These are phyloP conservation scores for Proterorhinus semilunaris DNA, from an alignment of 2,113 vertebrate species.

Conservation along the genomic window DNA sequence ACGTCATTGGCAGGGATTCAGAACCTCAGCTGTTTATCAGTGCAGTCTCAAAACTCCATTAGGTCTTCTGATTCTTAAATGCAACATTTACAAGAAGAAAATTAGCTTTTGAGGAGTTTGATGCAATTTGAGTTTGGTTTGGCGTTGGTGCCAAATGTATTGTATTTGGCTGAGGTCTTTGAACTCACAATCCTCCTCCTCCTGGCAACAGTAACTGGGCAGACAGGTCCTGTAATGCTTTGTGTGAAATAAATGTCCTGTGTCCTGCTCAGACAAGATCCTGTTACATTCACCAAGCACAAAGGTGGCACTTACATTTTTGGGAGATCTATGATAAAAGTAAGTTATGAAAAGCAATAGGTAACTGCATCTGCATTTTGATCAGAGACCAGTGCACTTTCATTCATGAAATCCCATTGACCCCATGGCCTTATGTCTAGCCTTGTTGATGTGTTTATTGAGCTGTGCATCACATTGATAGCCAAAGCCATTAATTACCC, in stretches of 20 bases:
- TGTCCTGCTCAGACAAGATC: neutral
- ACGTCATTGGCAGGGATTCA: slow-evolving; percentile 5
- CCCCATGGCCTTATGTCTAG: neutral
- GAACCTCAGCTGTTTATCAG: slow-evolving; percentile 4
- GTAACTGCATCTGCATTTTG: no score
- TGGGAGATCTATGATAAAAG: neutral
- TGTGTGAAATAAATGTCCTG: neutral
- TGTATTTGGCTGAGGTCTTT: slow-evolving; percentile 3
- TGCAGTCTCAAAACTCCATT: slow-evolving; percentile 20
- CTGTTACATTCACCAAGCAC: neutral
- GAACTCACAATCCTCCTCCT: neutral
- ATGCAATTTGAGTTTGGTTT: slow-evolving; percentile 7
- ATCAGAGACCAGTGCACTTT: neutral
- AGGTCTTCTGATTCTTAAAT: slow-evolving; percentile 9
- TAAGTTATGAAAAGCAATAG: neutral
- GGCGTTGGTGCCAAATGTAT: neutral
- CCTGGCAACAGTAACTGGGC: neutral
- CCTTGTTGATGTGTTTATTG: slow-evolving; percentile 23
- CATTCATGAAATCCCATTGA: slow-evolving; percentile 21
- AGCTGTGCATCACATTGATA: slow-evolving; percentile 31
- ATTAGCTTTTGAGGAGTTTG: slow-evolving; percentile 1
- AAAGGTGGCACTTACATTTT: neutral
- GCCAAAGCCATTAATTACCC: slow-evolving; percentile 20
- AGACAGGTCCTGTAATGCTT: neutral
- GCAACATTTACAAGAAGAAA: slow-evolving; percentile 19